Conservation (phyloP, 2,888 invertebrate genomes). For the Atethmia centrago region DNA sequence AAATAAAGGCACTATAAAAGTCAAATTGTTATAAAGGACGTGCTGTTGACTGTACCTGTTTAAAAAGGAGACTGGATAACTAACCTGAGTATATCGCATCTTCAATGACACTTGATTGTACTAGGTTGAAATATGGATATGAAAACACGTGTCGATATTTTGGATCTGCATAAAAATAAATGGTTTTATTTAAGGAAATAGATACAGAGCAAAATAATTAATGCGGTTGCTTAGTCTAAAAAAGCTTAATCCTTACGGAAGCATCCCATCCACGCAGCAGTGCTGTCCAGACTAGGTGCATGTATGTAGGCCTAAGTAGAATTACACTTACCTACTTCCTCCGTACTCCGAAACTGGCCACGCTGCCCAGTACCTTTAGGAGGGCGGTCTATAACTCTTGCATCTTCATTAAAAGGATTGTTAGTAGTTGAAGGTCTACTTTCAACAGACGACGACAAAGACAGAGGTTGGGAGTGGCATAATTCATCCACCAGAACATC, state of each 20-base stretch:
- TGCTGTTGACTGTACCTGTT: background rate
- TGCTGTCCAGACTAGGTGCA: background rate
- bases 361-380: conserved; percentile 80
- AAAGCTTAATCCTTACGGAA: background rate
- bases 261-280: too few relatives aligned
- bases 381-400: conserved; percentile 68
- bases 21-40: background rate
- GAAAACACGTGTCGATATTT: conserved; percentile 90
- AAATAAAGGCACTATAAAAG: background rate
- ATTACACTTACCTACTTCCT: conserved; percentile 81
- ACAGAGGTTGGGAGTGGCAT: conserved; percentile 82
- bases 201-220: background rate
- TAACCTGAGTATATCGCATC: conserved; percentile 92
- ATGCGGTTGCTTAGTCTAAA: background rate
- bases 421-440: conserved; percentile 18
- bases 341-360: conserved; percentile 81
- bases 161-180: conserved; percentile 80
- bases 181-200: background rate
- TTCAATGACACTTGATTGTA: conserved; percentile 93
- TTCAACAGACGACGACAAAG: conserved; percentile 72
- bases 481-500: conserved; percentile 82
- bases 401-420: conserved; percentile 18
- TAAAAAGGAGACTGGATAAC: conserved; percentile 15
- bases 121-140: conserved; percentile 93
- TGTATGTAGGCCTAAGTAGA: too few relatives aligned